These are phyloP conservation scores for Plutomurus gul DNA, from an alignment of 1,140 invertebrate species.

Conservation along the genomic window DNA sequence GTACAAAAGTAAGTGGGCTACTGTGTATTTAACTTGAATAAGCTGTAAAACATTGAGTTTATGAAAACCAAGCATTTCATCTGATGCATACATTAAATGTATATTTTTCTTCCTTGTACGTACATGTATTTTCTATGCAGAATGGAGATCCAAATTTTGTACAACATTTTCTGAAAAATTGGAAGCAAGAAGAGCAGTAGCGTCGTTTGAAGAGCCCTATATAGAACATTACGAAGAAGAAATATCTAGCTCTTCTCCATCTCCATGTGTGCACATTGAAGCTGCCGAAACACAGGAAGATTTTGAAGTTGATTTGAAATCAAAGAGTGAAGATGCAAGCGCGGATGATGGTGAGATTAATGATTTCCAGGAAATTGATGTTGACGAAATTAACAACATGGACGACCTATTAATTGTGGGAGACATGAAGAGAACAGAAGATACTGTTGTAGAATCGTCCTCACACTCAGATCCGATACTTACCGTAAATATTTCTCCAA, in stretches of 20 bases:
- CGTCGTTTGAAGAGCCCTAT: background rate
- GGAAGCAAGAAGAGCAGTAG: background rate
- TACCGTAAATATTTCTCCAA: too few species aligned
- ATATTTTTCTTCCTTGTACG: too few species aligned
- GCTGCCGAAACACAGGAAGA: background rate
- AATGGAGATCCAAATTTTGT: conserved; percentile 18
- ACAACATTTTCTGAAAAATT: background rate
- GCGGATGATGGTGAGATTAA: background rate
- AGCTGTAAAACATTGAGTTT: too few species aligned
- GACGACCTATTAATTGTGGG: background rate
- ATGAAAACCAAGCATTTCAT: too few species aligned
- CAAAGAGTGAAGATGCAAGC: background rate
- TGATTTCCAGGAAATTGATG: background rate
- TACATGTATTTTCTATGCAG: background rate
- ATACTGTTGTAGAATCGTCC: too few species aligned
- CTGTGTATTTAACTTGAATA: too few species aligned
- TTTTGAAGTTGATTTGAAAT: background rate
- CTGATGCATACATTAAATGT: too few species aligned
- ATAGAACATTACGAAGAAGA: background rate
- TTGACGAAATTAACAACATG: background rate
- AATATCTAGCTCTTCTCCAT: background rate
- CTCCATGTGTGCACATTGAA: background rate
- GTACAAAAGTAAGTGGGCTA: background rate
- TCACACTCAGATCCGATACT: too few species aligned
- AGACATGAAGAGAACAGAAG: background rate